Evolutionary conservation across 2,888 invertebrate species (phyloP).

Genomic region (Mellilla xanthometata): DNA sequence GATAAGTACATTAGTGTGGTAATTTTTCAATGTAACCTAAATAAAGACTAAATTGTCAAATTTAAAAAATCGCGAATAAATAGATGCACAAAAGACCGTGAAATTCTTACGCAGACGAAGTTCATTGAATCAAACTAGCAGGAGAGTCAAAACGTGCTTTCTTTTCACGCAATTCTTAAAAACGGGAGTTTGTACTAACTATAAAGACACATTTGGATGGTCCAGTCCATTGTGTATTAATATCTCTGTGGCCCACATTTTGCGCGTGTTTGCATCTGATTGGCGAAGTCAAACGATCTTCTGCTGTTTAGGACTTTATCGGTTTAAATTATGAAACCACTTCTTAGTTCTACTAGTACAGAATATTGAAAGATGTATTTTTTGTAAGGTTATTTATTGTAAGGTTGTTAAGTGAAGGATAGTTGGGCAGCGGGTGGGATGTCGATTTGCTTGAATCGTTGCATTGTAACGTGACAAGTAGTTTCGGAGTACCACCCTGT

Average conservation of each 20-base stretch:
- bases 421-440: constrained; percentile 35
- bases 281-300: constrained; percentile 8
- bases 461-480: constrained; percentile 71
- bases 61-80: too few species aligned
- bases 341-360: not conserved
- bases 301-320: not conserved
- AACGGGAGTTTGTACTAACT: constrained; percentile 28
- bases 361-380: too few species aligned
- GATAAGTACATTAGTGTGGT: too few species aligned
- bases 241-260: constrained; percentile 43
- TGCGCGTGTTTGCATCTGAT: constrained; percentile 61
- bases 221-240: constrained; percentile 14
- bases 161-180: constrained; percentile 39
- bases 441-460: constrained; percentile 49
- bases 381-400: not conserved
- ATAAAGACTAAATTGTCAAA: too few species aligned
- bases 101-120: constrained; percentile 13
- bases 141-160: constrained; percentile 31
- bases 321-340: not conserved
- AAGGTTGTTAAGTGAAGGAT: constrained; percentile 3
- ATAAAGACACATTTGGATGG: constrained; percentile 4
- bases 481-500: constrained; percentile 74
- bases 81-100: too few species aligned
- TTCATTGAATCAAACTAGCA: constrained; percentile 32
- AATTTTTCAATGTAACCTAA: too few species aligned